These are phyloP conservation scores for Montipora capitata DNA, from an alignment of 92 coral and sea anemone species.

Conservation along the genomic window DNA sequence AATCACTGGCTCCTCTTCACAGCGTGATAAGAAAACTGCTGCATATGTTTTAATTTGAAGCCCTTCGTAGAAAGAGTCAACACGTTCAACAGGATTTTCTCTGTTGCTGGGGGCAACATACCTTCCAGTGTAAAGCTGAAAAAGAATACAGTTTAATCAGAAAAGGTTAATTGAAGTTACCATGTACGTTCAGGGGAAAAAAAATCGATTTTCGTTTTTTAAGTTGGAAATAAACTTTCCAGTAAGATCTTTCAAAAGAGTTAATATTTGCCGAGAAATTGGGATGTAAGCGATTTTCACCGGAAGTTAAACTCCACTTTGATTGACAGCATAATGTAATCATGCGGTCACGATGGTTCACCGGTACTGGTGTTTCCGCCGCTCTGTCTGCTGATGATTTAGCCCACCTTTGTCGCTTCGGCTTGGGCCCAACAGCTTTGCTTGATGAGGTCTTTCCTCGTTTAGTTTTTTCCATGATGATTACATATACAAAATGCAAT, in stretches of 20 bases:
- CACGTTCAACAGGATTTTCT: neutral
- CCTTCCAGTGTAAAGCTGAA: slow-evolving; percentile 2
- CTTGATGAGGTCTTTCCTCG: no score
- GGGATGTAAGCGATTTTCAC: neutral
- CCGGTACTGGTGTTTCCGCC: no score
- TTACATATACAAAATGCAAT: no score
- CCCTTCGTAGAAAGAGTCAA: neutral
- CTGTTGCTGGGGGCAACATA: neutral
- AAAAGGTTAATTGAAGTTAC: neutral
- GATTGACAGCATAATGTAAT: no score
- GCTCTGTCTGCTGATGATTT: no score
- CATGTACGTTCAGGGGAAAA: neutral
- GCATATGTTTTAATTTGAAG: slow-evolving; percentile 20
- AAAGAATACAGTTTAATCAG: neutral
- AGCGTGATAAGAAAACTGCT: slow-evolving; percentile 24
- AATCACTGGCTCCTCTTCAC: slow-evolving; percentile 41
- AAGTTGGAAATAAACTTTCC: neutral
- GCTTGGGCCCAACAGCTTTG: no score
- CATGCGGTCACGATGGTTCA: no score
- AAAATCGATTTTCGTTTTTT: neutral
- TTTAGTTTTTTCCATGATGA: no score
- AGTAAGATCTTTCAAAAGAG: neutral
- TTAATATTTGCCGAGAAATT: slow-evolving; percentile 6
- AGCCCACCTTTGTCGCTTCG: no score
- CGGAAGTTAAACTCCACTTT: no score